Conservation (phyloP, 2,113 vertebrate genomes). For the Megaceryle maxima region DNA sequence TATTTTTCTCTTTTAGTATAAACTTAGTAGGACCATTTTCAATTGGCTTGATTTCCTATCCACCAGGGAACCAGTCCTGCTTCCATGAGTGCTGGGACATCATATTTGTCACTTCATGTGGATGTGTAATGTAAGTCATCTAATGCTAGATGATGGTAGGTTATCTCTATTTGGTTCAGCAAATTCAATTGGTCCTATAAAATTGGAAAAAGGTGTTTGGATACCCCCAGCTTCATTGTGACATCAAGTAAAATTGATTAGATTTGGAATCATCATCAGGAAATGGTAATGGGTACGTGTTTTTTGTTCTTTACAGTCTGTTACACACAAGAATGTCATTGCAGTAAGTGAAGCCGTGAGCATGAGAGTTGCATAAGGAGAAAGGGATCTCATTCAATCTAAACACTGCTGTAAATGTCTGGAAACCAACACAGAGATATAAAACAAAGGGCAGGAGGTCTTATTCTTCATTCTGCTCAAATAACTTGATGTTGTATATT, state of each 20-base stretch:
- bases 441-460: constrained; percentile 4
- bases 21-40: neutral
- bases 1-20: neutral
- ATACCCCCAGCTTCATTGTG: neutral
- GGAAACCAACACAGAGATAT: neutral
- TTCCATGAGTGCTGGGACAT: neutral
- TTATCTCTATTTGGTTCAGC: neutral
- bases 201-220: neutral
- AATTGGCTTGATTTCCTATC: neutral
- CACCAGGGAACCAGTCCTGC: neutral
- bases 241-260: neutral
- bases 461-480: constrained; percentile 27
- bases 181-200: neutral
- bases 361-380: neutral
- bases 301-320: neutral
- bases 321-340: neutral
- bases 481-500: constrained; percentile 11
- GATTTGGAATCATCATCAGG: neutral
- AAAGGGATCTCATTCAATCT: neutral
- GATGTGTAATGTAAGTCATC: neutral
- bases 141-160: neutral
- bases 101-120: neutral
- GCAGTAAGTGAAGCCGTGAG: neutral
- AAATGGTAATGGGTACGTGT: neutral
- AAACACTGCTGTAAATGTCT: neutral